phyloP scores from a whole-genome alignment of 2,888 invertebrate genomes.

The Pammene fasciana region DNA sequence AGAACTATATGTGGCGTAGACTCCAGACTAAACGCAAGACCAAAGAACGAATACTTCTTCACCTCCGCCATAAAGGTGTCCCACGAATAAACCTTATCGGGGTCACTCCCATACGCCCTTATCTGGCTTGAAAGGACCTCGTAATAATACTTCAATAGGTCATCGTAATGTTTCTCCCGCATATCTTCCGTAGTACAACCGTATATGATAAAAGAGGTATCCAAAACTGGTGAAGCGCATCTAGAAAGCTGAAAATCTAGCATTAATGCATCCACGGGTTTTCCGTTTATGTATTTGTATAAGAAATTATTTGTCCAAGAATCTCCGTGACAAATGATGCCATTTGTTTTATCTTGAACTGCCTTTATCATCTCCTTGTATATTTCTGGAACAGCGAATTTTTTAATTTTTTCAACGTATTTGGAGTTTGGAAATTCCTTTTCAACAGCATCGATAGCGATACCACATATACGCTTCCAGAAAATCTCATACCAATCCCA shows the following conservation, averaged over 20 bases:
- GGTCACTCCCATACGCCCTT: constrained; percentile 84
- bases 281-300: constrained; percentile 65
- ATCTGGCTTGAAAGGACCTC: constrained; percentile 80
- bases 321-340: constrained; percentile 88
- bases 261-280: constrained; percentile 77
- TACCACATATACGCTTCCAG: constrained; percentile 74
- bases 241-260: constrained; percentile 88
- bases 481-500: constrained; percentile 84
- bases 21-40: constrained; percentile 84
- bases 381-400: constrained; percentile 79
- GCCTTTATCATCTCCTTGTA: constrained; percentile 78
- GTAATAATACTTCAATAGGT: constrained; percentile 85
- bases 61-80: constrained; percentile 80
- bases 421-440: constrained; percentile 84
- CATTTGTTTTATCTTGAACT: constrained; percentile 65
- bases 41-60: constrained; percentile 82
- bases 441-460: constrained; percentile 85
- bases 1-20: constrained; percentile 82
- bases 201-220: constrained; percentile 80
- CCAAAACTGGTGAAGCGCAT: constrained; percentile 83
- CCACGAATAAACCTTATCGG: constrained; percentile 79
- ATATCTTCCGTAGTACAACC: constrained; percentile 85
- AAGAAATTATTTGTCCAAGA: constrained; percentile 90
- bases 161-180: constrained; percentile 82
- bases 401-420: constrained; percentile 82